Percentiles rank a stretch among this genome's conserved stretches.
These are phyloP conservation scores for Sorex maritimensis DNA, from an alignment of 2,797 vertebrate species.

Conservation along the genomic window DNA sequence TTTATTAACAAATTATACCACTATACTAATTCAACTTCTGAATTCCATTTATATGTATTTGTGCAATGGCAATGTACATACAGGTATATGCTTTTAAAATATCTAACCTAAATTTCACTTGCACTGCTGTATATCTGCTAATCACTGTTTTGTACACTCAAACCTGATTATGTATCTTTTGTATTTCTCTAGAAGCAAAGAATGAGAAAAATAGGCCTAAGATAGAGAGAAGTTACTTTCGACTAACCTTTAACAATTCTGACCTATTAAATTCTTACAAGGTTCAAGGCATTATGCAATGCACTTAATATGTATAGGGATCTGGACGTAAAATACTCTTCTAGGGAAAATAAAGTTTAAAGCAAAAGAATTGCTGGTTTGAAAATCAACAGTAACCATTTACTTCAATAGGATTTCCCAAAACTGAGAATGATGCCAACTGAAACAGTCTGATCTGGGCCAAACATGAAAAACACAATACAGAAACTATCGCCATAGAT, in stretches of 20 bases:
- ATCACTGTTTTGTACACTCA: conserved; percentile 42
- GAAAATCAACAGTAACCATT: conserved; percentile 66
- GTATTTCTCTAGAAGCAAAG: conserved; percentile 31
- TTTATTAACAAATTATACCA: conserved; percentile 56
- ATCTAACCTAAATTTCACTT: conserved; percentile 54
- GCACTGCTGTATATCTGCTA: neutral
- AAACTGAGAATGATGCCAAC: conserved; percentile 59
- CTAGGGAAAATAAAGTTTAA: conserved; percentile 48
- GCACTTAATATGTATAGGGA: neutral
- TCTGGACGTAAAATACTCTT: conserved; percentile 20
- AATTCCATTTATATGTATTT: conserved; percentile 47
- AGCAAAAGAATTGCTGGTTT: conserved; percentile 53
- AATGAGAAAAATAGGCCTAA: conserved; percentile 13
- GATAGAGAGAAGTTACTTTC: conserved; percentile 51
- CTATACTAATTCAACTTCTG: conserved; percentile 58
- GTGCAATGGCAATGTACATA: neutral
- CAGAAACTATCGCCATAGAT: conserved; percentile 12
- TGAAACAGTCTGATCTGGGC: conserved; percentile 26
- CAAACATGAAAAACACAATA: conserved; percentile 44
- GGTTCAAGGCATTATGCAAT: neutral
- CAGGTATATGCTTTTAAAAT: conserved; percentile 11
- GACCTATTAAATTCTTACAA: neutral
- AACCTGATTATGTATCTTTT: neutral
- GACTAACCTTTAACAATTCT: conserved; percentile 59
- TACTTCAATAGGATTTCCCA: conserved; percentile 33